phyloP scores from a whole-genome alignment of 2,888 invertebrate genomes.

The Biston stratarius region DNA sequence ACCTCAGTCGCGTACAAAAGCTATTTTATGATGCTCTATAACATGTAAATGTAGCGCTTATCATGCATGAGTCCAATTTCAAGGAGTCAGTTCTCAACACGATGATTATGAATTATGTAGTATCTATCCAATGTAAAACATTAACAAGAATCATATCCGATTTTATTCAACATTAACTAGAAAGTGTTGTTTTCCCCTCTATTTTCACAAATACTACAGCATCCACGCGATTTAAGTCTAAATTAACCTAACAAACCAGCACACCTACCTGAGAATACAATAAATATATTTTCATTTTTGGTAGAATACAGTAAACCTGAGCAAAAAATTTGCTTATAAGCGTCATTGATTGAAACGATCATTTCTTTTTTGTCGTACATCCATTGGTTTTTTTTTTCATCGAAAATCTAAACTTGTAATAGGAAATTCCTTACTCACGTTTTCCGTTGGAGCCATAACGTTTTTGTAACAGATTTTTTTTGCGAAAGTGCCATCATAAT shows the following conservation, averaged over 20 bases:
- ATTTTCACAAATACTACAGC: background rate
- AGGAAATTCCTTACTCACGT: slow-evolving; percentile 20
- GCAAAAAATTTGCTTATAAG: slow-evolving; percentile 17
- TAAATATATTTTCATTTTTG: background rate
- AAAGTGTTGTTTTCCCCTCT: too few relatives aligned
- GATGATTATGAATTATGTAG: too few relatives aligned
- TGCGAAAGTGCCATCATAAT: slow-evolving; percentile 23
- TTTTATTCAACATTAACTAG: too few relatives aligned
- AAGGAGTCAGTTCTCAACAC: too few relatives aligned
- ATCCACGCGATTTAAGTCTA: background rate
- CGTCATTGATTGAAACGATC: slow-evolving; percentile 11
- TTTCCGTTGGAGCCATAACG: slow-evolving; percentile 24
- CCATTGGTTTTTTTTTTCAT: slow-evolving; percentile 16
- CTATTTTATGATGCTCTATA: too few relatives aligned
- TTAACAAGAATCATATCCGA: background rate
- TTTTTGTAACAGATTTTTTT: slow-evolving; percentile 30
- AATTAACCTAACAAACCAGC: background rate
- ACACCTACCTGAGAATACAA: background rate
- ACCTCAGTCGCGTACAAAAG: too few relatives aligned
- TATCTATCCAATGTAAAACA: background rate
- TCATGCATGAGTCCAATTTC: too few relatives aligned
- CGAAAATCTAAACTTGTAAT: slow-evolving; percentile 1
- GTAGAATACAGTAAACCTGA: background rate
- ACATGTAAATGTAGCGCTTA: too few relatives aligned
- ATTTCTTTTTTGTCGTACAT: slow-evolving; percentile 17